These are phyloP conservation scores for Samia ricini DNA, from an alignment of 1,140 invertebrate species.

Conservation along the genomic window DNA sequence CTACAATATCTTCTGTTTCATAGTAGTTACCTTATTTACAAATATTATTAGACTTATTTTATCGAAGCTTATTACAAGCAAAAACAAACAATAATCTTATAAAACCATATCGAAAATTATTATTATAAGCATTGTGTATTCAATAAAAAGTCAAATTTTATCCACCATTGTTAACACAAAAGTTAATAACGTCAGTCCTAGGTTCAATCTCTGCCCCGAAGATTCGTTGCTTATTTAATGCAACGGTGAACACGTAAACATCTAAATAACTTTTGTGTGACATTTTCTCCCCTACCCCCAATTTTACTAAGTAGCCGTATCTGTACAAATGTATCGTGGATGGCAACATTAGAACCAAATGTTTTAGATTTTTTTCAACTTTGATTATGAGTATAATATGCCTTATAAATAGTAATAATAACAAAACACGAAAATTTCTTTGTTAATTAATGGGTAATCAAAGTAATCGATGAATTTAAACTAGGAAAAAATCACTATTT, in stretches of 20 bases:
- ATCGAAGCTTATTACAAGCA: too few species aligned
- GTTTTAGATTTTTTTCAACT: conserved; percentile 35
- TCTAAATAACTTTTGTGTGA: conserved; percentile 76
- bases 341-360: conserved; percentile 42
- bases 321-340: conserved; percentile 60
- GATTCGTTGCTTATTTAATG: conserved; percentile 74
- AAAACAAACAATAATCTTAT: too few species aligned
- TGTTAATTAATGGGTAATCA: not conserved
- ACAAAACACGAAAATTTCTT: not conserved
- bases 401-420: too few species aligned
- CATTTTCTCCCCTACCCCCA: conserved; percentile 65
- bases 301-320: conserved; percentile 74
- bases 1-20: too few species aligned
- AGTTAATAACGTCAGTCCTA: conserved; percentile 66
- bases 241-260: conserved; percentile 74
- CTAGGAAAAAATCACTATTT: too few species aligned
- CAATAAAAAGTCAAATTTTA: too few species aligned
- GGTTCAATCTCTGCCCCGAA: conserved; percentile 43
- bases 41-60: too few species aligned
- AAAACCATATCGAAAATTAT: too few species aligned
- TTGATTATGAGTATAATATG: not conserved
- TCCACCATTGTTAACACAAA: conserved; percentile 53
- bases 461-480: too few species aligned
- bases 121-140: too few species aligned
- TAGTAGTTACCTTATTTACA: too few species aligned